These are phyloP conservation scores for Amazona vittata DNA, from an alignment of 2,113 vertebrate species.

Conservation along the genomic window DNA sequence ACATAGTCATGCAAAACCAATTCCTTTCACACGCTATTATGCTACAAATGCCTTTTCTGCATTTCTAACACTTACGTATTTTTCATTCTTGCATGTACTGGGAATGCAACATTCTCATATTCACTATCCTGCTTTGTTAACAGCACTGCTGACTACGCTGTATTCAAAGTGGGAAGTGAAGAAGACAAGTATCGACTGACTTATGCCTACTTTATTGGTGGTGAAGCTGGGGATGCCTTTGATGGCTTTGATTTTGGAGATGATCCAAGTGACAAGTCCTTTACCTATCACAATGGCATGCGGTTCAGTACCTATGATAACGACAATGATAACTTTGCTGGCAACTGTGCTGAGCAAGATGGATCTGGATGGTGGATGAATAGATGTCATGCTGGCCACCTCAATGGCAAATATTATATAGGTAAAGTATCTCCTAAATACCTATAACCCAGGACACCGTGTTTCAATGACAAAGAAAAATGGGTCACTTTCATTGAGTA, in stretches of 20 bases:
- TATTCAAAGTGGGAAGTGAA: constrained; percentile 85
- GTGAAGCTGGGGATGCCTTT: constrained; percentile 92
- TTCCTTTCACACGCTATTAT: not conserved
- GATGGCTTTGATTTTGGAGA: constrained; percentile 88
- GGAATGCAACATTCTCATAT: not conserved
- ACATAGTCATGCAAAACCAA: not conserved
- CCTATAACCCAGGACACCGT: not conserved
- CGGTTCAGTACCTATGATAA: constrained; percentile 90
- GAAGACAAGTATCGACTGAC: constrained; percentile 87
- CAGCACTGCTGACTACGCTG: constrained; percentile 89
- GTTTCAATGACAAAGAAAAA: not conserved
- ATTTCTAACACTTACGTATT: not conserved
- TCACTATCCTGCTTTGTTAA: not conserved
- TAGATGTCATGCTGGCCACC: constrained; percentile 91
- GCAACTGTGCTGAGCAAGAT: constrained; percentile 91
- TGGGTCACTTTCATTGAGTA: not conserved
- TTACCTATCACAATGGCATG: constrained; percentile 90
- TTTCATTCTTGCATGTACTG: not conserved
- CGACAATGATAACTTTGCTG: constrained; percentile 88
- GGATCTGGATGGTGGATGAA: constrained; percentile 99
- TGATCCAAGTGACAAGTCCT: constrained; percentile 88
- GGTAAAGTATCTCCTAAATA: constrained; percentile 56
- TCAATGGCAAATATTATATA: constrained; percentile 92
- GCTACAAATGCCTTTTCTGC: not conserved
- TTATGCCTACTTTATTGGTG: constrained; percentile 83